A percentile compares a stretch with the other conserved stretches of the same genome.
Evolutionary conservation across 2,113 vertebrate species (phyloP).

Genomic region (Hymenochirus boettgeri): DNA sequence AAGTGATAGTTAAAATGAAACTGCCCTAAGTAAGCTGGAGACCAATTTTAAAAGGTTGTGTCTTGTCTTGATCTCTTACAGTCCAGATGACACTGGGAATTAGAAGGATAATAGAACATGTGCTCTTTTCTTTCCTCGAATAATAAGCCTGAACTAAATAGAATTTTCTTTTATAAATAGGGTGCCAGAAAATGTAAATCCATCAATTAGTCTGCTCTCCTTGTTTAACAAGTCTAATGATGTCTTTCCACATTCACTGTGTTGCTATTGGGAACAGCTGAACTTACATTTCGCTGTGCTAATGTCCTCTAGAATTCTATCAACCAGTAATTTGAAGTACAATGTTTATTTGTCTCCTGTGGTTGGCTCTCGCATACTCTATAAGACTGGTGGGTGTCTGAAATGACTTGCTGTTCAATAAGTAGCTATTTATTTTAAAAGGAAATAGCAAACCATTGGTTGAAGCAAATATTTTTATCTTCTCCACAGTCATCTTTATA

Average conservation of each 20-base stretch:
- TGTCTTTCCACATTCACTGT: constrained; percentile 51
- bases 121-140: constrained; percentile 54
- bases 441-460: too few relatives aligned
- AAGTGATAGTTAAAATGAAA: constrained; percentile 47
- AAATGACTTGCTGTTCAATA: not conserved
- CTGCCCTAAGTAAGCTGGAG: constrained; percentile 45
- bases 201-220: constrained; percentile 55
- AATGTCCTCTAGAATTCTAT: constrained; percentile 51
- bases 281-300: constrained; percentile 45
- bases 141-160: constrained; percentile 53
- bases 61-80: constrained; percentile 50
- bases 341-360: constrained; percentile 3
- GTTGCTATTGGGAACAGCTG: constrained; percentile 55
- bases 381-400: not conserved
- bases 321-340: not conserved
- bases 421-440: not conserved
- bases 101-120: constrained; percentile 55
- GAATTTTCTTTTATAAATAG: constrained; percentile 58
- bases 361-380: not conserved
- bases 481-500: too few relatives aligned
- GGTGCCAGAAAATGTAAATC: constrained; percentile 59
- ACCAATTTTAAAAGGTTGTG: constrained; percentile 54
- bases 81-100: constrained; percentile 49
- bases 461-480: too few relatives aligned
- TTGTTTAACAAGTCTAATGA: constrained; percentile 48